Evolutionary conservation across 1,140 invertebrate genomes (phyloP), one percentile per base, ranked within the genome.

Genomic region (Polyergus mexicanus): DNA sequence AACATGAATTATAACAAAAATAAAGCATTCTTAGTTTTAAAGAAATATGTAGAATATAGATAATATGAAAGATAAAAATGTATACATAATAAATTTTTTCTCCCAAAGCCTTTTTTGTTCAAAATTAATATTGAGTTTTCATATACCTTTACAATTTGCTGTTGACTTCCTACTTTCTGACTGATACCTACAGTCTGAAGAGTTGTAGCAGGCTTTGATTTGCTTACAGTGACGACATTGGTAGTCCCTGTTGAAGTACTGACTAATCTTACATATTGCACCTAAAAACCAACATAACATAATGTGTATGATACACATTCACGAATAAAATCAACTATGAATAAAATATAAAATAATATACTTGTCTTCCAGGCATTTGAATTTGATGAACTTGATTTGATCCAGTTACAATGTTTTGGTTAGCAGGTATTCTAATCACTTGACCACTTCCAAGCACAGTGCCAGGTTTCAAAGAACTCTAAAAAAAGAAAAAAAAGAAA

Each of bases 231-330:
- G 44, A 94, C 91, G 11, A 95, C 94, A 84, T 94, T 95, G 25
- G 92, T 92, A 71, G 94, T 92, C 62, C 90, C 90, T 81, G 94
- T 91, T 58, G 91, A 93, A 54, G 94, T 95, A 91, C 96, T 96
- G 5, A 97, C 96, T 77, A 98, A 94, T 90, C 97, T 95, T 4
- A 98, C 97, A 92, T 97, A 97, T 92, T 97, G 97, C 62, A 97
- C 96, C 96, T 97, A 76, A 95, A 92, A 77, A 87, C 60, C 86
- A 71, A 84, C 66, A 81, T 68, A 54, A 51, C 38, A 69, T 47
- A 47, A 77, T 62, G 5, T 54, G 32, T 5, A 19, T 19, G 10
- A 44, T 22, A 8, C 13, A 71, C 13, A 19, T 44, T 3, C 19
- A 69, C 8, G 3, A 51, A 38, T 56, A 32, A 51, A 51, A 32